phyloP scores from a whole-genome alignment of 2,797 vertebrate species.

The Syngnathus rostellatus region DNA sequence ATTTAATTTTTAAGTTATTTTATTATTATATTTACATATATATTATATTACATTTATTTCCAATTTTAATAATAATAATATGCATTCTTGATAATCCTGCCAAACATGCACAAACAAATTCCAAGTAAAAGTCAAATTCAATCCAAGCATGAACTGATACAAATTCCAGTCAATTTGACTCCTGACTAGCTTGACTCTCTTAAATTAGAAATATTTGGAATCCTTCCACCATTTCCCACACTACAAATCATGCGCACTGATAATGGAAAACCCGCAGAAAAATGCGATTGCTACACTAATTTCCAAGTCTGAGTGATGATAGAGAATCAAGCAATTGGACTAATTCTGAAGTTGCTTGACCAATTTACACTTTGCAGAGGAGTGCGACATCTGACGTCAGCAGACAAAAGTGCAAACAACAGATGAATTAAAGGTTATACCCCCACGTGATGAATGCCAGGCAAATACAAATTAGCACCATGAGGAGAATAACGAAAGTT shows the following conservation, averaged over 20 bases:
- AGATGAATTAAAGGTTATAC: conserved; percentile 89
- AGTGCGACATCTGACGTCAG: conserved; percentile 58
- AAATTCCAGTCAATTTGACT: no score
- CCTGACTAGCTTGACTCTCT: no score
- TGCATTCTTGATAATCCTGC: no score
- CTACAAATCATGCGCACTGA: neutral
- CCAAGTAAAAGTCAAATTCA: no score
- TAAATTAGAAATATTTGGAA: neutral
- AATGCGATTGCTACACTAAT: conserved; percentile 9
- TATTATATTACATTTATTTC: no score
- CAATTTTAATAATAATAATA: no score
- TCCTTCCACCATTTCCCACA: neutral
- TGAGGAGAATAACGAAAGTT: conserved; percentile 69
- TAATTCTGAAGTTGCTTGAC: conserved; percentile 31
- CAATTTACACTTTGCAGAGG: conserved; percentile 50
- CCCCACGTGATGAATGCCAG: conserved; percentile 75
- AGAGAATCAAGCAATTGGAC: neutral
- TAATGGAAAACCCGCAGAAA: neutral
- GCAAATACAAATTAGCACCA: conserved; percentile 73
- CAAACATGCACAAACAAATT: no score
- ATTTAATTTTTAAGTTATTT: no score
- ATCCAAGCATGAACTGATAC: no score
- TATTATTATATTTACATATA: no score
- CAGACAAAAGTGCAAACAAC: conserved; percentile 85
- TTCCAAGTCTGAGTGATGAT: neutral